Percentiles rank a stretch among this genome's conserved stretches.
Conservation (phyloP, 2,113 vertebrate genomes). For the Pampusana beccarii region DNA sequence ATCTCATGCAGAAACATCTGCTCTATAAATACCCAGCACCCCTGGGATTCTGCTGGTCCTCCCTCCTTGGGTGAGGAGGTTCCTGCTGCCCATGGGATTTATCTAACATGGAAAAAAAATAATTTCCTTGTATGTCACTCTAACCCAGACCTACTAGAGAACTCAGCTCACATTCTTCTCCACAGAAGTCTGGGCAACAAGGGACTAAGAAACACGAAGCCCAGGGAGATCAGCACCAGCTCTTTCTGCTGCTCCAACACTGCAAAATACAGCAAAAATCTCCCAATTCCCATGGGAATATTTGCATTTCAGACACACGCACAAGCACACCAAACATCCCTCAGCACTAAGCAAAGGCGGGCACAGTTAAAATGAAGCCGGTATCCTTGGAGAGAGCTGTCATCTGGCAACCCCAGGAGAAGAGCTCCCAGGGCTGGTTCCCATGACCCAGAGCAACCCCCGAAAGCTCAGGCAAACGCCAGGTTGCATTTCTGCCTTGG, state of each 20-base stretch:
- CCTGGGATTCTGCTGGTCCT: not conserved
- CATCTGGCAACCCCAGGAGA: not conserved
- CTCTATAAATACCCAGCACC: not conserved
- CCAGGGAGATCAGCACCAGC: not conserved
- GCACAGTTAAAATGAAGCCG: fast-evolving
- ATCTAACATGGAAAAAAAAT: not conserved
- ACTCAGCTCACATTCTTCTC: not conserved
- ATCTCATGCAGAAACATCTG: not conserved
- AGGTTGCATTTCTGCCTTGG: not conserved
- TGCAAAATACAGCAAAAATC: not conserved
- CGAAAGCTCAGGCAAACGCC: not conserved
- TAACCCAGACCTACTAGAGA: not conserved
- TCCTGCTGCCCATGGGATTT: not conserved
- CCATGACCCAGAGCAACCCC: not conserved
- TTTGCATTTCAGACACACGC: not conserved
- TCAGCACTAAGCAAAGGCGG: not conserved
- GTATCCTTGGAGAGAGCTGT: not conserved
- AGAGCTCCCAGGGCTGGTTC: not conserved
- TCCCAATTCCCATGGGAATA: not conserved
- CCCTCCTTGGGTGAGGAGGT: not conserved
- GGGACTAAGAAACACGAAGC: not conserved
- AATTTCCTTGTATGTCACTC: not conserved
- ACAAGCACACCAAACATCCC: too few relatives aligned
- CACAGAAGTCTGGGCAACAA: not conserved
- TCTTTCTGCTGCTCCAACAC: not conserved